These are phyloP conservation scores for Xanthia togata DNA, from an alignment of 2,888 invertebrate species.

Conservation along the genomic window DNA sequence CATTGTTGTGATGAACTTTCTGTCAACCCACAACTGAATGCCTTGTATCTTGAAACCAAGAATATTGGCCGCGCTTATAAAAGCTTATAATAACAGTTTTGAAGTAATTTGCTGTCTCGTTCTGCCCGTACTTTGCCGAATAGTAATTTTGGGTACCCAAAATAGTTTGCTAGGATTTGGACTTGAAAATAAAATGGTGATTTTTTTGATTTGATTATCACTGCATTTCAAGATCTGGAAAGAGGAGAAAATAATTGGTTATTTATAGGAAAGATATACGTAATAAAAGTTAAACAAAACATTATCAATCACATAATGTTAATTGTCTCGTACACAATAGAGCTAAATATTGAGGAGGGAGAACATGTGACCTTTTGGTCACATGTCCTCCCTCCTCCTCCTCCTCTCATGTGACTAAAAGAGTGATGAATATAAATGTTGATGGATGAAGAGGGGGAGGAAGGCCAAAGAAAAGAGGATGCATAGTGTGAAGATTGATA, in stretches of 20 bases:
- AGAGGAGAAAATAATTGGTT: constrained; percentile 62
- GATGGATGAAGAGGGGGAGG: no score
- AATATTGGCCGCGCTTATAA: constrained; percentile 61
- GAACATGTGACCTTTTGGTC: no score
- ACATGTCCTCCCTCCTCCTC: no score
- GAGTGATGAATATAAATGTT: no score
- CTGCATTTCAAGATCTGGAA: constrained; percentile 89
- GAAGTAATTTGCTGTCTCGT: constrained; percentile 49
- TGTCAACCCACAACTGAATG: constrained; percentile 70
- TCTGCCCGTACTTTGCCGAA: constrained; percentile 68
- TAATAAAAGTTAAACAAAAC: neutral
- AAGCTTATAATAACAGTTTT: constrained; percentile 63
- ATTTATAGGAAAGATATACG: neutral
- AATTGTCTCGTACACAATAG: neutral
- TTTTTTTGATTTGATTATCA: constrained; percentile 77
- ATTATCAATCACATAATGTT: neutral
- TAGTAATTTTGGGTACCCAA: constrained; percentile 57
- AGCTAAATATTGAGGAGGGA: neutral
- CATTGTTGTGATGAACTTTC: constrained; percentile 72
- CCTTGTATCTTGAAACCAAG: constrained; percentile 64
- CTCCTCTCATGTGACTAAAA: no score
- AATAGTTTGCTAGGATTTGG: constrained; percentile 71
- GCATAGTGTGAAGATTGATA: no score
- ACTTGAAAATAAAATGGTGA: constrained; percentile 75
- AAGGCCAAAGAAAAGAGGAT: no score